Conservation (phyloP, 2,888 invertebrate genomes). For the Autographa pulchrina region DNA sequence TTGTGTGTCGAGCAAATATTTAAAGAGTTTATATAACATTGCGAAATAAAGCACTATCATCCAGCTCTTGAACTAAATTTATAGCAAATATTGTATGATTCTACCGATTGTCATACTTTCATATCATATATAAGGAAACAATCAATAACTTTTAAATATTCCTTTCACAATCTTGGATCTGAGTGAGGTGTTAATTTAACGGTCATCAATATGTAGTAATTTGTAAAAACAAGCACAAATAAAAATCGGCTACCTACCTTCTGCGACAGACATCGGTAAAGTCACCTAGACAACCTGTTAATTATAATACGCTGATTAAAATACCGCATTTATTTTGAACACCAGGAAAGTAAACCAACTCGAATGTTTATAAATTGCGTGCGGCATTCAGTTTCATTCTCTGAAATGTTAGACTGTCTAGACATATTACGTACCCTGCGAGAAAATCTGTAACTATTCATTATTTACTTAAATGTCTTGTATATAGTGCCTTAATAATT, state of each 20-base stretch:
- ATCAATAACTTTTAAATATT: background rate
- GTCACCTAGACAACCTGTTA: constrained; percentile 26
- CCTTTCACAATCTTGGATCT: background rate
- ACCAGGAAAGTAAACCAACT: background rate
- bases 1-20: constrained; percentile 69
- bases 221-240: background rate
- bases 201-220: background rate
- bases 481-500: too few relatives aligned
- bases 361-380: background rate
- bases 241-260: constrained; percentile 16
- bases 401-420: background rate
- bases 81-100: constrained; percentile 25
- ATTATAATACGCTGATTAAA: constrained; percentile 18
- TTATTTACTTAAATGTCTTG: too few relatives aligned
- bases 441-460: too few relatives aligned
- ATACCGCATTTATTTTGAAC: constrained; percentile 13
- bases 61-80: constrained; percentile 40
- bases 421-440: background rate
- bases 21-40: constrained; percentile 60
- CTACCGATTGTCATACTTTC: background rate
- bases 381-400: background rate
- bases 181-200: background rate
- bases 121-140: background rate
- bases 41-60: constrained; percentile 51
- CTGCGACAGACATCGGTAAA: background rate